phyloP scores from a whole-genome alignment of 2,888 invertebrate genomes.

The Troides helena region DNA sequence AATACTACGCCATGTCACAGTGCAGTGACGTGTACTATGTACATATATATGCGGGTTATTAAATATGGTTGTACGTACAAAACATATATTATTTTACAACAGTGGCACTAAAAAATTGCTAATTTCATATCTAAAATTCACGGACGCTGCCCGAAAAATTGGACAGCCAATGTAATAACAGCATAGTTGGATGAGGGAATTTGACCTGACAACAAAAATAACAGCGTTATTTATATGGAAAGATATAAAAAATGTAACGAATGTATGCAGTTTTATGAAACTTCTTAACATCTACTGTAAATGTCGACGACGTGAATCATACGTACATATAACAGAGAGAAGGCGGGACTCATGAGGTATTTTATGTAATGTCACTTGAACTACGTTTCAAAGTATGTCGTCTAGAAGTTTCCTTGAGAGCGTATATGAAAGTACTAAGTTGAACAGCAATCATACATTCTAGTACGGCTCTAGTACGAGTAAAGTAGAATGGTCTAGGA shows the following conservation, averaged over 20 bases:
- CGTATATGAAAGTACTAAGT: constrained; percentile 57
- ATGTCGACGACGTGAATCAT: constrained; percentile 43
- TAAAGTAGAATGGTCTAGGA: constrained; percentile 15
- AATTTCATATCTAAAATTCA: constrained; percentile 40
- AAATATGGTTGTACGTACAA: neutral
- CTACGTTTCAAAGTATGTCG: constrained; percentile 48
- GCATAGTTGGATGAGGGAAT: constrained; percentile 56
- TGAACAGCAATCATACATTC: constrained; percentile 41
- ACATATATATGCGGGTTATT: neutral
- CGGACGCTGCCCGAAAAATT: constrained; percentile 56
- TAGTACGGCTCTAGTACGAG: constrained; percentile 2
- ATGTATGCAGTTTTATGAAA: neutral
- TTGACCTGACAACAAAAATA: constrained; percentile 55
- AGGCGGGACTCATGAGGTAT: constrained; percentile 53
- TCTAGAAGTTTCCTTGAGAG: constrained; percentile 55
- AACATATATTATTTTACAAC: neutral
- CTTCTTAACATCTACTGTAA: constrained; percentile 24
- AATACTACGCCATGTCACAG: constrained; percentile 13
- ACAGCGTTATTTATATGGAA: constrained; percentile 44
- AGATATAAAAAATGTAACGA: neutral
- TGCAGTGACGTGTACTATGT: neutral
- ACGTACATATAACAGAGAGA: constrained; percentile 45
- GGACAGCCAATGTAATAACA: constrained; percentile 56
- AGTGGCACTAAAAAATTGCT: neutral
- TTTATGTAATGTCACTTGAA: constrained; percentile 60